Evolutionary conservation across 2,888 invertebrate genomes (phyloP).

Genomic region (Epinotia demarniana): DNA sequence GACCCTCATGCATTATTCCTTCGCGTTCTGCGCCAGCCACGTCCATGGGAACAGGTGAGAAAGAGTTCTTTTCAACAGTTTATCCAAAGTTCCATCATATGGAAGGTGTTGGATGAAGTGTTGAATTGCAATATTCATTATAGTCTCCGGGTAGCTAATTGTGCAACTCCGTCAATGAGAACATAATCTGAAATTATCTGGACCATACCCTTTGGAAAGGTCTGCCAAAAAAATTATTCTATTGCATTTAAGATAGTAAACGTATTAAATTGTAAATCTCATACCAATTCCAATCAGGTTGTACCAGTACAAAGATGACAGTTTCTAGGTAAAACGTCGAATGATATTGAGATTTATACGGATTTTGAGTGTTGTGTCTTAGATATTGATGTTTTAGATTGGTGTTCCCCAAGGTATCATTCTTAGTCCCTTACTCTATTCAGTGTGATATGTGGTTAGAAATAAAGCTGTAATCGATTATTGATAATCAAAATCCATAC

Average conservation of each 20-base stretch:
- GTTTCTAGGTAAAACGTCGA: constrained; percentile 16
- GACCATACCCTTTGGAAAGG: not conserved
- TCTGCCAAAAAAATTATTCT: not conserved
- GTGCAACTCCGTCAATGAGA: not conserved
- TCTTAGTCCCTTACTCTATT: constrained; percentile 55
- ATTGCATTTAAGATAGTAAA: constrained; percentile 7
- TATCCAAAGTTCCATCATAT: not conserved
- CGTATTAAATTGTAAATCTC: constrained; percentile 16
- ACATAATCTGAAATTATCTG: not conserved
- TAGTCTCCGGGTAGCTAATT: not conserved
- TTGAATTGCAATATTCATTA: not conserved
- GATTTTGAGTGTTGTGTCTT: constrained; percentile 47
- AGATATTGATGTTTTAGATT: constrained; percentile 55
- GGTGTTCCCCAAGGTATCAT: constrained; percentile 62
- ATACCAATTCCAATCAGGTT: constrained; percentile 29
- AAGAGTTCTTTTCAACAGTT: not conserved
- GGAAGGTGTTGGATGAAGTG: not conserved
- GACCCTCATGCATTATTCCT: constrained; percentile 99
- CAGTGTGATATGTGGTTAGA: constrained; percentile 50
- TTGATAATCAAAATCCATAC: not conserved
- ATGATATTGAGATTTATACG: constrained; percentile 12
- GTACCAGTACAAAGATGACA: constrained; percentile 29
- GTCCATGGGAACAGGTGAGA: constrained; percentile 98
- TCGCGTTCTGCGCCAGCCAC: constrained; percentile 99
- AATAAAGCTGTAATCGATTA: constrained; percentile 48